phyloP scores from a whole-genome alignment of 2,113 vertebrate genomes.

The Manacus vitellinus region DNA sequence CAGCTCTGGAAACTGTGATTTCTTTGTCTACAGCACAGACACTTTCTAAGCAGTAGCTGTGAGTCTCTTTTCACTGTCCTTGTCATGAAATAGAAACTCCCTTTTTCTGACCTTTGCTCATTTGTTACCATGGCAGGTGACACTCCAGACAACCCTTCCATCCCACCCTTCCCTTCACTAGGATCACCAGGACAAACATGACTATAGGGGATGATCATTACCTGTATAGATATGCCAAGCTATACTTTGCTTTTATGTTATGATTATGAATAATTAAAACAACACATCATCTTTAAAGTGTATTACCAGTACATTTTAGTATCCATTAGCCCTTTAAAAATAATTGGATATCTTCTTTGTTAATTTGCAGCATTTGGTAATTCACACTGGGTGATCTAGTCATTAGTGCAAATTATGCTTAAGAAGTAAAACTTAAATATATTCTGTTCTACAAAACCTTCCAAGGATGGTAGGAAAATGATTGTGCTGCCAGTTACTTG shows the following conservation, averaged over 20 bases:
- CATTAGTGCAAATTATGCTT: constrained; percentile 18
- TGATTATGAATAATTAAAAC: not conserved
- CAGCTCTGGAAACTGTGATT: not conserved
- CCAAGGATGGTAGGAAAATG: not conserved
- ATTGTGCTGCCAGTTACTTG: not conserved
- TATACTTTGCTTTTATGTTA: not conserved
- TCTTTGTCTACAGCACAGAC: not conserved
- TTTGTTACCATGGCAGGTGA: fast-evolving
- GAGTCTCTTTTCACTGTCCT: not conserved
- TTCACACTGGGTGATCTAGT: not conserved
- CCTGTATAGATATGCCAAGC: not conserved
- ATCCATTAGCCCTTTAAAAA: constrained; percentile 20
- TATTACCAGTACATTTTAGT: not conserved
- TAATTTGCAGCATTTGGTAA: constrained; percentile 20
- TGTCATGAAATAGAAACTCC: not conserved
- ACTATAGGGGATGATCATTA: not conserved
- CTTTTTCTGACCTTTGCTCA: not conserved
- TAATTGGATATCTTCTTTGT: not conserved
- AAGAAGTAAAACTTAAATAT: not conserved
- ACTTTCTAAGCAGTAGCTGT: not conserved
- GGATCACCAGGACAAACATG: not conserved
- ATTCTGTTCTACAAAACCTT: not conserved
- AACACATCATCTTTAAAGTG: not conserved
- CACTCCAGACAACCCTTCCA: not conserved
- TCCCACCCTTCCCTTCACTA: not conserved